Base-by-base conservation (phyloP, 2,888 invertebrate genomes). In the Eustalomyia histrio region DNA sequence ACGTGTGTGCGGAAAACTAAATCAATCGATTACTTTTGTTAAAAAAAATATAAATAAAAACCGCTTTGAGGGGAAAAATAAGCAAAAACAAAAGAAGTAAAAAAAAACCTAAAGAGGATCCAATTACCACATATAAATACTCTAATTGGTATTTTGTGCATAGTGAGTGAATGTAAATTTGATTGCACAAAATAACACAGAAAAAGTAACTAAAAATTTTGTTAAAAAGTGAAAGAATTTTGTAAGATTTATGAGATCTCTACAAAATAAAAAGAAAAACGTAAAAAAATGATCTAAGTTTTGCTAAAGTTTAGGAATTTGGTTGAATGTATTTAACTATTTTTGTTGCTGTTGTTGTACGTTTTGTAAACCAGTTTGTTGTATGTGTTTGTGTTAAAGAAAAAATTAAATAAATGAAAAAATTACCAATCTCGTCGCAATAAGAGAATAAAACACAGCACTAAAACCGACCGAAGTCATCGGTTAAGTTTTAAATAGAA, bases 361-460 rank as follows among this genome's bases (percentile, higher is more conserved):
- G 52, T 74, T 74, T 81, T 69, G 29, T 75, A 81, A 81, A 81
- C 81, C 78, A 81, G 81, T 81, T 81, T 81, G 71, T 71, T 75
- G 65, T 65, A 35, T 76, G 75, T 72, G 52, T 76, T 69, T 73
- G 81, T 78, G 78, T 81, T 81, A 78, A 81, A 65, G 65, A 58
- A 50, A 16, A 24, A 43, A 1, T 6, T 29, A 21, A 72, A 61
- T 60, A 63, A 76, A 73, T 57, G 68, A 73, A 43, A 58, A 60
- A 58, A 71, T 29, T 43, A 68, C 53, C 61, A 18, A 71, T 69
- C 63, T 33, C 63, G 14, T 47, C 53, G 58, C 52, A 65, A 55
- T 60, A 65, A 76, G 69, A 81, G 71, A 80, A 72, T 53, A 50
- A 47, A 47, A 71, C 18, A 68, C 64, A 57, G 58, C 16, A 67